Evolutionary conservation across 2,888 invertebrate genomes (phyloP), one percentile per base, ranked within the genome.

Genomic region (Diarsia rubi): DNA sequence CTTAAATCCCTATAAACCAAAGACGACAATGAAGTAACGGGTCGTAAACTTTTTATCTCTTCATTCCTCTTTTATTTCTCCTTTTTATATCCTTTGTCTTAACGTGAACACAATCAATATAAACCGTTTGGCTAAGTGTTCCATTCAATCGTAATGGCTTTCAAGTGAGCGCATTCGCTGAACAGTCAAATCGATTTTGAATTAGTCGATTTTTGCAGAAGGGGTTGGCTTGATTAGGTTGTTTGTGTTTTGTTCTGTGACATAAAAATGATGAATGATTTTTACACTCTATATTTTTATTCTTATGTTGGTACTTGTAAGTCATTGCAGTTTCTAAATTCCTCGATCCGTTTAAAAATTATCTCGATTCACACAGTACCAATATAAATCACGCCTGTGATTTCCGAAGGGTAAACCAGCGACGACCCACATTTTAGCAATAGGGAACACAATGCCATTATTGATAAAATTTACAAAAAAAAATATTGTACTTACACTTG

Each of bases 1-100:
- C 80, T 93, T 93, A 93, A 93, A 92, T 91, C 92, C 92, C 93
- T 92, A 94, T 94, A 94, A 94, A 94, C 89, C 85, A 83, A 88
- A 88, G 85, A 89, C 89, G 89, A 92, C 93, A 92, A 91, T 92
- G 90, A 92, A 93, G 88, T 93, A 93, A 93, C 93, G 91, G 93
- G 88, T 95, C 96, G 94, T 96, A 95, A 96, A 96, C 89, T 91
- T 94, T 93, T 95, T 96, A 96, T 95, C 94, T 91, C 94, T 95
- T 93, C 91, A 95, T 95, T 93, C 86, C 90, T 88, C 90, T 93
- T 91, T 89, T 8, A 62, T 42, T 60, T 42, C 42, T 90, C 88
- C 87, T 87, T 92, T 92, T 93, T 92, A 92, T 91, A 90, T 89
- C 91, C 91, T 92, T 93, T 92, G 92, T 92, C 91, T 89, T 90